Percentiles rank a stretch among this genome's conserved stretches.
Conservation (phyloP, 2,113 vertebrate genomes). For the Hepsetus odoe region DNA sequence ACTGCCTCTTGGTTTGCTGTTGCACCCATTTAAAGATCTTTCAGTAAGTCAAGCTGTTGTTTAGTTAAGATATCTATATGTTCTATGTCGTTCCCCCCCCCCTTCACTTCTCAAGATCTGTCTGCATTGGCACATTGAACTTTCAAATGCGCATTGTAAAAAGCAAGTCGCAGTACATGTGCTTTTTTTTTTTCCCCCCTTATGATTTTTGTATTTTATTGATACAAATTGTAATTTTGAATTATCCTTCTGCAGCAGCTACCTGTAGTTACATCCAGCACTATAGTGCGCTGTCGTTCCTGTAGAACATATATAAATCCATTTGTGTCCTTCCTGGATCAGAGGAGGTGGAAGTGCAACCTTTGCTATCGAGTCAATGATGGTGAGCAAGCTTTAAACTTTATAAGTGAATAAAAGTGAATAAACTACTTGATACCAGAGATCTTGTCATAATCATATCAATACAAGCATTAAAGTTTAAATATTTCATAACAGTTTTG, state of each 20-base stretch:
- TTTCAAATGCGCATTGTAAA: no score
- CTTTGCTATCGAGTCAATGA: constrained; percentile 95
- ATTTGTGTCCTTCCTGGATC: constrained; percentile 94
- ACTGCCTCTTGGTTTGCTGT: constrained; percentile 92
- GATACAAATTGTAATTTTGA: neutral
- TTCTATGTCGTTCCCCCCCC: no score
- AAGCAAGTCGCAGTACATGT: no score
- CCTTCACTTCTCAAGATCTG: no score
- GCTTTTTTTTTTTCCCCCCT: no score
- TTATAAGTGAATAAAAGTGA: neutral
- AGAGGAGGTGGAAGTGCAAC: constrained; percentile 97
- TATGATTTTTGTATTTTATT: neutral
- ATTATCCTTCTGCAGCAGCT: constrained; percentile 80
- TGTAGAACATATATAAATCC: constrained; percentile 98
- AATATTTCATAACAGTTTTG: neutral
- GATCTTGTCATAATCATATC: no score
- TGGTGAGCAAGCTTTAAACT: constrained; percentile 72
- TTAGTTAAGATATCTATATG: no score
- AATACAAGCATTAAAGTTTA: neutral
- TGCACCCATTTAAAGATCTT: constrained; percentile 97
- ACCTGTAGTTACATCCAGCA: constrained; percentile 96
- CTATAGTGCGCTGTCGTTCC: constrained; percentile 95
- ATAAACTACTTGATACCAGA: no score
- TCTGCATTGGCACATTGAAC: no score
- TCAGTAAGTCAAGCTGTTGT: constrained; percentile 80